A percentile compares a stretch with the other conserved stretches of the same genome.
Evolutionary conservation across 1,140 invertebrate species (phyloP).

Genomic region (Euura lappo): DNA sequence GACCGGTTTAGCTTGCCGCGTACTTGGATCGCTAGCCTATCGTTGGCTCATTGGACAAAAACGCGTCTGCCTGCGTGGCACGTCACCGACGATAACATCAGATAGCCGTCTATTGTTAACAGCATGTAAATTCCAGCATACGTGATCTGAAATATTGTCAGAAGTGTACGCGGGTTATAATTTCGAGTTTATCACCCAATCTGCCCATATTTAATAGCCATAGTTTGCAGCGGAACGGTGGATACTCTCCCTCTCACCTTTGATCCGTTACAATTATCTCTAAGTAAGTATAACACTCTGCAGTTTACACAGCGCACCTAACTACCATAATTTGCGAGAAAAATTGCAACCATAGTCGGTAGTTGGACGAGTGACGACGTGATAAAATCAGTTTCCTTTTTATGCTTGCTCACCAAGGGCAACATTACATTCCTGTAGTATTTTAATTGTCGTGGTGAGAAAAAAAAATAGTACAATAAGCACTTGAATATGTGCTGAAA

Average conservation of each 20-base stretch:
- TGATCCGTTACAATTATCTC: too few relatives aligned
- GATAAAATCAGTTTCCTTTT: conserved; percentile 3
- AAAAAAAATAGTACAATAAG: too few relatives aligned
- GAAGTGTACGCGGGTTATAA: too few relatives aligned
- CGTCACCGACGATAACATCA: not conserved
- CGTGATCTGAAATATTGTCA: too few relatives aligned
- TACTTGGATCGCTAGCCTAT: not conserved
- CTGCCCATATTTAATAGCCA: too few relatives aligned
- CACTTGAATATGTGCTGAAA: too few relatives aligned
- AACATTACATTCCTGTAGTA: too few relatives aligned
- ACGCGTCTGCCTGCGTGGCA: not conserved
- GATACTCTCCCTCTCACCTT: too few relatives aligned
- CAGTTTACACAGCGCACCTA: not conserved
- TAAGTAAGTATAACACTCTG: too few relatives aligned
- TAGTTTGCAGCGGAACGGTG: too few relatives aligned
- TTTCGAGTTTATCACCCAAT: too few relatives aligned
- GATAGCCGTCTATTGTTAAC: not conserved
- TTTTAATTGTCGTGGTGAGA: too few relatives aligned
- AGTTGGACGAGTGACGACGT: not conserved
- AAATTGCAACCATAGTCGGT: not conserved
- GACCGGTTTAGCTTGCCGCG: not conserved
- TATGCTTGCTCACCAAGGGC: not conserved
- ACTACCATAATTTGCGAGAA: not conserved
- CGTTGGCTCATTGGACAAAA: not conserved
- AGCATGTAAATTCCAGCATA: not conserved